phyloP scores from a whole-genome alignment of 30 jellyfish, hydroid and myxozoan species.

The Aurelia coerulea region DNA sequence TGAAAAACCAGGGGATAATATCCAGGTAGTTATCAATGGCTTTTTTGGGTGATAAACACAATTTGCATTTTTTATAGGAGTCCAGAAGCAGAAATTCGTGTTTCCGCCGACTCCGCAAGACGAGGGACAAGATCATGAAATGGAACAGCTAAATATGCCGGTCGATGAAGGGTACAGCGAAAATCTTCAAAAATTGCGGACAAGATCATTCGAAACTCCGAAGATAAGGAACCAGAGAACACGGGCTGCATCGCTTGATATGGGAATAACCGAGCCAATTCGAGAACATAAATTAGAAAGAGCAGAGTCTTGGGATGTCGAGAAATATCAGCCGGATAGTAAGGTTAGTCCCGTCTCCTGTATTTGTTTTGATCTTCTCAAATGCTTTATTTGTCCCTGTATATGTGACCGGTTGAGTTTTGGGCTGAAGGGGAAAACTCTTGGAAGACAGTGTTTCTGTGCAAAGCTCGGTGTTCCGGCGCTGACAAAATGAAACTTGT shows the following conservation, averaged over 20 bases:
- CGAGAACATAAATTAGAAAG: slow-evolving; percentile 50
- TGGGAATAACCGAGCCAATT: slow-evolving; percentile 6
- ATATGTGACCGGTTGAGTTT: too few species aligned
- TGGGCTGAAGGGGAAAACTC: too few species aligned
- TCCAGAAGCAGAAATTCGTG: slow-evolving; percentile 11
- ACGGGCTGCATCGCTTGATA: slow-evolving; percentile 50
- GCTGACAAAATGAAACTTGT: too few species aligned
- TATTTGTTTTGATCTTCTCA: too few species aligned
- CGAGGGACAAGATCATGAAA: slow-evolving; percentile 1
- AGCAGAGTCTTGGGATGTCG: slow-evolving; percentile 68
- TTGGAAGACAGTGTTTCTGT: too few species aligned
- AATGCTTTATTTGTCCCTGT: too few species aligned
- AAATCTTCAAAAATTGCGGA: slow-evolving; percentile 33
- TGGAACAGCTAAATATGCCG: slow-evolving; percentile 9
- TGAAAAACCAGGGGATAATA: too few species aligned
- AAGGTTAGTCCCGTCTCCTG: slow-evolving; percentile 17
- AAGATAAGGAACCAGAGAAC: slow-evolving; percentile 16
- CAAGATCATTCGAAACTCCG: slow-evolving; percentile 50
- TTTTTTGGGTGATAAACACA: too few species aligned
- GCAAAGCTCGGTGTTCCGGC: too few species aligned
- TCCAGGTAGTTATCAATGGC: too few species aligned
- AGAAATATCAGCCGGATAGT: slow-evolving; percentile 7
- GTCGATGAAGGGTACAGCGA: slow-evolving; percentile 55
- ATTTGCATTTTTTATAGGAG: neutral
- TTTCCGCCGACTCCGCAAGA: slow-evolving; percentile 22